Evolutionary conservation across 2,113 vertebrate species (phyloP), one percentile per base, ranked within the genome.

Genomic region (Eulemur rufifrons): DNA sequence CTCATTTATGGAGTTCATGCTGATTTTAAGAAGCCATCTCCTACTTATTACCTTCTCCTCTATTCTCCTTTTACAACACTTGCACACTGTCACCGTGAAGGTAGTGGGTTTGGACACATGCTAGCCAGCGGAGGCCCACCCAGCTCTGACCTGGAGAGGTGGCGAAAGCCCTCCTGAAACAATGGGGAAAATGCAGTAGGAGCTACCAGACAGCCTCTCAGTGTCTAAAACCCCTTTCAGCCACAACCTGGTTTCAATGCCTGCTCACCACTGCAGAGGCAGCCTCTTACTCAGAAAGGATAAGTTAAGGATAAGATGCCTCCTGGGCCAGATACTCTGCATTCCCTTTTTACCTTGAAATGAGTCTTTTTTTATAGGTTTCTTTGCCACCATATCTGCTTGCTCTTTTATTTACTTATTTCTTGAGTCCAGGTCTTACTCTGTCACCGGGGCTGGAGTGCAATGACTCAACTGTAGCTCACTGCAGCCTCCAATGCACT

Each of bases 141-240:
- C 63, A 71, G 73, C 73, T 97, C 63, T 88, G 91, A 89, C 42
- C 61, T 66, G 20, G 45, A n/a, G 83, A 82, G 94, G 78, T 47
- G 64, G 80, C 59, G 80, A 88, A 68, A 86, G 45, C 61, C 10
- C 64, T 85, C 50, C 63, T 34, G 69, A 91, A 92, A 97, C 96
- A 98, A 96, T 61, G 61, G 78, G 71, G 29, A 85, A 92, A 89
- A 88, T 86, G 86, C 88, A 5, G 61, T 56, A 52, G 76, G 64
- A 83, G 74, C 92, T 69, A 45, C 56, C 39, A 50, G 47, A 86
- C 37, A 29, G 82, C 81, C 32, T 82, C 63, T 78, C 8, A 0
- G 25, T 1, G 27, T 56, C n/a, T 52, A 82, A 83, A 84, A 34
- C n/a, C 52, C 56, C 27, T 77, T 86, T 94, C 42, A 82, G 82